These are phyloP conservation scores for Microcebus tavaratra DNA, from an alignment of 2,113 vertebrate species.

Conservation along the genomic window DNA sequence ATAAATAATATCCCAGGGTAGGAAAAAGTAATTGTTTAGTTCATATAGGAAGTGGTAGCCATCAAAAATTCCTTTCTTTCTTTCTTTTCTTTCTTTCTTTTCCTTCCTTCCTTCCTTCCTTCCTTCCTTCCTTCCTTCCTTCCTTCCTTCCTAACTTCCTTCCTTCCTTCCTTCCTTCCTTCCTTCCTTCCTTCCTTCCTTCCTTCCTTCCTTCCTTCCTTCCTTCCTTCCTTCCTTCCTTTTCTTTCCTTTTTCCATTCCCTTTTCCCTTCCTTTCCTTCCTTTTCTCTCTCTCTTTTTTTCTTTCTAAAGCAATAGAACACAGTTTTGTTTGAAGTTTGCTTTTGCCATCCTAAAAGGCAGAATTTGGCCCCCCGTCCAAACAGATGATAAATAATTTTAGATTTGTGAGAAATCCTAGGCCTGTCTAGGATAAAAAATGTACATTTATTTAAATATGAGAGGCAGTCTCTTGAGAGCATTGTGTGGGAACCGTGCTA, in stretches of 20 bases:
- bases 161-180: no score
- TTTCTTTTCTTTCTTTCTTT: background rate
- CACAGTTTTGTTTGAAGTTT: background rate
- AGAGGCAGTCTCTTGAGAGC: background rate
- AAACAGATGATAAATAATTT: slow-evolving; percentile 11
- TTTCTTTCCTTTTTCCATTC: no score
- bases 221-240: no score
- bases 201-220: no score
- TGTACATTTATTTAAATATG: slow-evolving; percentile 20
- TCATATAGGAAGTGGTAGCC: no score
- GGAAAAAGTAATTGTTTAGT: no score
- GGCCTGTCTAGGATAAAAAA: slow-evolving; percentile 4
- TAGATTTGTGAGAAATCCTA: slow-evolving; percentile 21
- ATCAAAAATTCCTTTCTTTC: background rate
- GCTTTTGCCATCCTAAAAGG: background rate
- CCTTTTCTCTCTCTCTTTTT: no score
- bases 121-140: no score
- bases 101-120: accelerated
- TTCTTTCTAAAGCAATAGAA: background rate
- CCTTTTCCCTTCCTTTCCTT: no score
- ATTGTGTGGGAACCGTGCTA: background rate
- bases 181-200: no score
- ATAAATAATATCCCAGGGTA: no score
- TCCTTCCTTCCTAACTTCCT: no score
- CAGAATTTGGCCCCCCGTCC: background rate